Evolutionary conservation across 2,797 vertebrate genomes (phyloP), one percentile per base, ranked within the genome.

Genomic region (Sebastiscus albofasciatus): DNA sequence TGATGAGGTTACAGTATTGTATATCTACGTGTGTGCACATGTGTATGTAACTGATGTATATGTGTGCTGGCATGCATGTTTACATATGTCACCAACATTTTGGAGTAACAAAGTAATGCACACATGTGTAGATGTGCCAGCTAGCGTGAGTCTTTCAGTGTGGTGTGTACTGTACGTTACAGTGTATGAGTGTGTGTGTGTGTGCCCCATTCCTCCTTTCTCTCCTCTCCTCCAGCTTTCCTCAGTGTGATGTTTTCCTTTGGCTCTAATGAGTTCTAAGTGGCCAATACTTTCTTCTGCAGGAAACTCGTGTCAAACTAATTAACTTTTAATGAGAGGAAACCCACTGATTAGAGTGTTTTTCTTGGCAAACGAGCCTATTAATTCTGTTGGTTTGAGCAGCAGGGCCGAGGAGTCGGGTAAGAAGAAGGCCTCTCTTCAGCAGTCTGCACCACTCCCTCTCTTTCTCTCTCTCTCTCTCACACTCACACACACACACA

Each of bases 261-360:
- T 92, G 91, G 86, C 91, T 90, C 94, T 97, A 96, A 96, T 95
- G 96, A 95, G 94, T 95, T 95, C 93, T 95, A 96, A 97, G 95
- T 96, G 96, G 92, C 94, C 94, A 92, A 93, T 94, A 89, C 93
- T 96, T 97, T 95, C 94, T 96, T 95, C 89, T 88, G 93, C 95
- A 96, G 96, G 96, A 97, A 97, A 96, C 95, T 94, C 92, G 87
- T 96, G 94, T 96, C 94, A 94, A 96, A 92, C 95, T 96, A 97
- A 97, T 96, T 96, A 96, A 96, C 95, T 95, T 96, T 96, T 96
- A 97, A 96, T 96, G 96, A 97, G 96, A 96, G 96, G 96, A 97
- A 97, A 96, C 93, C 93, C 91, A 93, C 94, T 96, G 96, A 97
- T 97, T 96, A 97, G 95, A 95, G 95, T 97, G 97, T 96, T 97